These are phyloP conservation scores for Ephestia elutella DNA, from an alignment of 1,140 invertebrate species.

Conservation along the genomic window DNA sequence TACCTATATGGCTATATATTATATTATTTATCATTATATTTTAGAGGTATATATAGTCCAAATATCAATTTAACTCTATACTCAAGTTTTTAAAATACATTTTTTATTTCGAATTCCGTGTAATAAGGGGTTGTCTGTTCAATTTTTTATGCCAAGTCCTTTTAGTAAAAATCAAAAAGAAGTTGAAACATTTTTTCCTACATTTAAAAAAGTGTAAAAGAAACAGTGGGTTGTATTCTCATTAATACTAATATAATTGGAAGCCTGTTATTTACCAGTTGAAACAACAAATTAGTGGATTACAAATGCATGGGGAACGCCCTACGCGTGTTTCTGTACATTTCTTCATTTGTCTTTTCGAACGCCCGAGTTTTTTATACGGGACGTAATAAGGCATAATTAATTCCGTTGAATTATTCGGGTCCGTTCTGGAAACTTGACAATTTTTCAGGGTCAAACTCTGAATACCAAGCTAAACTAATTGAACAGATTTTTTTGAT, in stretches of 20 bases:
- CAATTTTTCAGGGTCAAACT: too few relatives aligned
- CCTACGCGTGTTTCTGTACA: conserved; percentile 45
- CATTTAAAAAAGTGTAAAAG: conserved; percentile 31
- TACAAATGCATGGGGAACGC: conserved; percentile 64
- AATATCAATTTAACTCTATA: too few relatives aligned
- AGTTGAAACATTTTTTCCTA: not conserved
- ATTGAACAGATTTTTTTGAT: too few relatives aligned
- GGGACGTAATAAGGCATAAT: not conserved
- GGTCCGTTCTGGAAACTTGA: too few relatives aligned
- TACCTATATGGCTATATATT: too few relatives aligned
- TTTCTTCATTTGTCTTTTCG: conserved; percentile 63
- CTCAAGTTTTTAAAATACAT: too few relatives aligned
- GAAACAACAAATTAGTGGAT: conserved; percentile 70
- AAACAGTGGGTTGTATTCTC: conserved; percentile 39
- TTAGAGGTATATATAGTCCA: too few relatives aligned
- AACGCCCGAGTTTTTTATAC: conserved; percentile 24
- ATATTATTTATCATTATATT: too few relatives aligned
- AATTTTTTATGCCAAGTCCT: not conserved
- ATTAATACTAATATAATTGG: conserved; percentile 71
- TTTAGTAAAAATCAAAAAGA: not conserved
- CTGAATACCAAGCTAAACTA: too few relatives aligned
- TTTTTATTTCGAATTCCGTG: not conserved
- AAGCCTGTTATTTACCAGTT: conserved; percentile 58
- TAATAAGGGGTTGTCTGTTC: not conserved
- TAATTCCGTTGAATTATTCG: too few relatives aligned